A percentile compares a stretch with the other conserved stretches of the same genome.
phyloP scores from a whole-genome alignment of 2,113 vertebrate genomes.

The Cynocephalus volans region DNA sequence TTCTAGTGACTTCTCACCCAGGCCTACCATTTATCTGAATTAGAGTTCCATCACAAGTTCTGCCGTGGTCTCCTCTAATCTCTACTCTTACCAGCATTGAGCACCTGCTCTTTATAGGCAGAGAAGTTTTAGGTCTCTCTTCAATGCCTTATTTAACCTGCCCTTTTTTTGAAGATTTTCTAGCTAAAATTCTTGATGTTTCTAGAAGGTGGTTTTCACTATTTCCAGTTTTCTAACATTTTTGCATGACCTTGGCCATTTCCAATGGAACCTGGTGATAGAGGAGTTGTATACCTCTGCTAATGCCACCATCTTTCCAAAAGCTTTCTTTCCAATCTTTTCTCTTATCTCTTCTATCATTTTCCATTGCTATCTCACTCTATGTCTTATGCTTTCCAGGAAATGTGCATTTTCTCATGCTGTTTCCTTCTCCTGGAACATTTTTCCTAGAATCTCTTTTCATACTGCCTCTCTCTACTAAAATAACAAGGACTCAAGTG shows the following conservation, averaged over 20 bases:
- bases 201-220: not conserved
- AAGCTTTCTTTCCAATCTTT: not conserved
- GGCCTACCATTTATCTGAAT: not conserved
- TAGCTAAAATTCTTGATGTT: constrained; percentile 25
- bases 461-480: not conserved
- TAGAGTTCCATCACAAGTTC: not conserved
- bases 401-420: not conserved
- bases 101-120: not conserved
- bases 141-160: not conserved
- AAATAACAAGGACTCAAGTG: constrained; percentile 6
- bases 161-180: not conserved
- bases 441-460: not conserved
- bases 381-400: not conserved
- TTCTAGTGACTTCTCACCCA: constrained; percentile 5
- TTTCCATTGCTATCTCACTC: not conserved
- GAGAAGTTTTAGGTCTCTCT: not conserved
- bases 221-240: not conserved
- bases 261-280: not conserved
- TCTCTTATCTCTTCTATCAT: not conserved
- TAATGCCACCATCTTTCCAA: not conserved
- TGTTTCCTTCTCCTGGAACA: not conserved
- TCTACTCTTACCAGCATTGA: not conserved
- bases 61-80: not conserved
- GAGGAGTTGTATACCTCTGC: not conserved
- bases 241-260: not conserved